Base-by-base conservation (phyloP, 1,140 invertebrate species). In the Agrypnia vestita region DNA sequence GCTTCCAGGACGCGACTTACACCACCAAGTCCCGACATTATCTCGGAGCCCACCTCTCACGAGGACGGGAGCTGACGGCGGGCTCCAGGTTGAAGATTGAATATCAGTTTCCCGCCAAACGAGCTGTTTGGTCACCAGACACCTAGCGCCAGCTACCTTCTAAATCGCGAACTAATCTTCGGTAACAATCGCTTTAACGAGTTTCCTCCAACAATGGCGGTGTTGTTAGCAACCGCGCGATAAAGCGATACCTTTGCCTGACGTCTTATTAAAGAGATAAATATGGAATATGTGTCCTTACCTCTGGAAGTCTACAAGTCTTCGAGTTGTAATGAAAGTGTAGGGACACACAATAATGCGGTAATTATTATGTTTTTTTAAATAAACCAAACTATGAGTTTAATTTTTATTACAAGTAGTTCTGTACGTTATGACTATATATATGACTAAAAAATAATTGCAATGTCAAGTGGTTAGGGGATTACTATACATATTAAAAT, bases 141-240 rank as follows among this genome's bases (percentile, higher is more conserved):
- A 71, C 67, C 46, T 49, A 71, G 17, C 15, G 46, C 67, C 67
- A 49, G 19, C 67, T 71, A 71, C 67, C 47, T 49, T 71, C 67
- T 71, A 71, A 71, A 71, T 71, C 67, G 47, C 15, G 67, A 71
- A 71, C 44, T 71, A 71, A 71, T 71, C 67, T 71, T 15, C 44
- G 47, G 73, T 15, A 62, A 59, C 73, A 76, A 76, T 76, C 53
- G 73, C 53, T 47, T 49, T 76, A 76, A 76, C 56, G 73, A 76
- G 13, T 71, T 71, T 49, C 46, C 15, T 47, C 13, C 67, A 69
- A 71, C 67, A 71, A 71, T 71, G 11, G 44, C 44, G 19, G 25
- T 25, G 21, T 62, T 62, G 59, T 62, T 62, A 62, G 21, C 59
- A 25, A 21, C 59, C 1, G 13, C 25, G 10, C 15, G 59, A 62